Conservation (phyloP, 2,797 vertebrate genomes). For the Cercopithecus hamlyni region DNA sequence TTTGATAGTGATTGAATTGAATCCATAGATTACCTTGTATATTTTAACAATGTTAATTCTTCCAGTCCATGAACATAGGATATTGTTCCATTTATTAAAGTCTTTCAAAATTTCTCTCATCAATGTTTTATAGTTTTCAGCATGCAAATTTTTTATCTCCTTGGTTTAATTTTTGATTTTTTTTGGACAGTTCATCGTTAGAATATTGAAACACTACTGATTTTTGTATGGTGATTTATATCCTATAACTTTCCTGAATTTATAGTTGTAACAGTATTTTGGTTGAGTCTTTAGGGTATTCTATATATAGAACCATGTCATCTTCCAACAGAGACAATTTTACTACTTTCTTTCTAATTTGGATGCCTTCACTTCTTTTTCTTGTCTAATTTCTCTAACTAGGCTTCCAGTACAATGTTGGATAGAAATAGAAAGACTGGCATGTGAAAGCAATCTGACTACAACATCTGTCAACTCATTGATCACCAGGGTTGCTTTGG, state of each 20-base stretch:
- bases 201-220: background rate
- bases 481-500: background rate
- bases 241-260: background rate
- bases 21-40: background rate
- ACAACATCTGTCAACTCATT: background rate
- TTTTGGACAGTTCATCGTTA: background rate
- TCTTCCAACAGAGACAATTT: background rate
- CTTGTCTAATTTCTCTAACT: background rate
- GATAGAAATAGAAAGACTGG: background rate
- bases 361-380: background rate
- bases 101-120: background rate
- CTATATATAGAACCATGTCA: background rate
- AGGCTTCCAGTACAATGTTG: background rate
- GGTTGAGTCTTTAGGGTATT: background rate
- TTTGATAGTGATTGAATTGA: background rate
- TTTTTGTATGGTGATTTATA: background rate
- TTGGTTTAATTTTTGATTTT: background rate
- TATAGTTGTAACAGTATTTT: background rate
- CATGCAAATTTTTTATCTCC: background rate
- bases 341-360: background rate
- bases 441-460: background rate
- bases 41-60: background rate
- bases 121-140: background rate
- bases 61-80: background rate
- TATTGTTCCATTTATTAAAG: background rate